Evolutionary conservation across 2,888 invertebrate genomes (phyloP), one percentile per base, ranked within the genome.

Genomic region (Leistus spinibarbis): DNA sequence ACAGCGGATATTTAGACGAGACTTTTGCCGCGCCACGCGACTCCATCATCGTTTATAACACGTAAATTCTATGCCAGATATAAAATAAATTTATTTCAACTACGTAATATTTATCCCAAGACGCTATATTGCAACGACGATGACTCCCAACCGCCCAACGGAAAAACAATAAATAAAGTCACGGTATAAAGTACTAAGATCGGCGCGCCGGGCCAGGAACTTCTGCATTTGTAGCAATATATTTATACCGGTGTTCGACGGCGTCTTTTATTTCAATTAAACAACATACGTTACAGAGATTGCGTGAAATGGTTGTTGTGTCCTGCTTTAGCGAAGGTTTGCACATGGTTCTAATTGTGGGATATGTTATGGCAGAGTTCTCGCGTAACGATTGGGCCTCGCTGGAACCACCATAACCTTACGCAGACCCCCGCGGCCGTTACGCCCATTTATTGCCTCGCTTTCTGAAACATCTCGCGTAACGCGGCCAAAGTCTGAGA

Each of bases 401-500:
- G 40, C 40, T 40, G 13, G 40, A 13, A 40, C 40, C 40, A 40
- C 10, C 40, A 40, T 7, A 40, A 57, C 19, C 13, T 19, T 2
- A 57, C 0, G 57, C 57, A 57, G 57, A 19, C 24, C 24, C 40
- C 20, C 40, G 69, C 57, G 2, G 67, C 23, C 68, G 69, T 60
- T 69, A 24, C 60, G 69, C 69, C 69, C 27, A 69, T 56, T 56
- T 69, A 69, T 69, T 69, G 57, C 69, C 60, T 27, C 69, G 60
- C 60, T 69, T 69, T 69, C 60, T 60, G 69, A 69, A 69, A 69
- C 69, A 69, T 69, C 69, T 69, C 69, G 69, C 69, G 69, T 69
- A 69, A 56, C 69, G 27, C 69, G 19, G 60, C 69, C 69, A 69
- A 57, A 69, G 60, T 27, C 60, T 24, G 60, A 69, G 69, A 69